Conservation (phyloP, 2,888 invertebrate genomes). For the Biston stratarius region DNA sequence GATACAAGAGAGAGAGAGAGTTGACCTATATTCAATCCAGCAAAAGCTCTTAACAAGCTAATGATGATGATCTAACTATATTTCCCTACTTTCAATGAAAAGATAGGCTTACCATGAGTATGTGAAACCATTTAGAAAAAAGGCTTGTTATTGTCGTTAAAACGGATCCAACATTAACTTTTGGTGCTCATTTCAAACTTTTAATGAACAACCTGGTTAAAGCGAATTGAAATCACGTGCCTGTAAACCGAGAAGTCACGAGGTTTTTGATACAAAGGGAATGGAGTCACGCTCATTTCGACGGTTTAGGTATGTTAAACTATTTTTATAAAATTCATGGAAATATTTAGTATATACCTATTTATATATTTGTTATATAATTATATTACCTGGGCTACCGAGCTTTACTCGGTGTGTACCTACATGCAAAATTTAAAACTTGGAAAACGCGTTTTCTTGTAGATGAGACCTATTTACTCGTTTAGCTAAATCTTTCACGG, state of each 20-base stretch:
- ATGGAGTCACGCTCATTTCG: background rate
- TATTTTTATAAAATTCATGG: background rate
- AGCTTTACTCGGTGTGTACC: too few relatives aligned
- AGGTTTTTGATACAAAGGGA: background rate
- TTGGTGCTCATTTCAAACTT: slow-evolving; percentile 47
- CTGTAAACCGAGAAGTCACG: slow-evolving; percentile 2
- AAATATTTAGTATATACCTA: too few relatives aligned
- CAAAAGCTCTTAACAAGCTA: too few relatives aligned
- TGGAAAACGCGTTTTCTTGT: too few relatives aligned
- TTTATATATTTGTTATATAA: too few relatives aligned
- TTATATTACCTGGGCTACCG: too few relatives aligned
- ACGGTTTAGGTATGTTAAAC: background rate
- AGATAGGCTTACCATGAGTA: background rate
- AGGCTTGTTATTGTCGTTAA: slow-evolving; percentile 22
- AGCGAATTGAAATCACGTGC: slow-evolving; percentile 12
- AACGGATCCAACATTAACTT: slow-evolving; percentile 27
- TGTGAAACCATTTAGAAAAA: slow-evolving; percentile 13
- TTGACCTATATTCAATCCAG: too few relatives aligned
- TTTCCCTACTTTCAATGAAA: background rate
- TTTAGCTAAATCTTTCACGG: too few relatives aligned
- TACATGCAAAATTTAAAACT: too few relatives aligned
- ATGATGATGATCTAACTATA: too few relatives aligned
- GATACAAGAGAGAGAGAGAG: too few relatives aligned
- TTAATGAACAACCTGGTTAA: slow-evolving; percentile 49
- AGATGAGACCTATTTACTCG: too few relatives aligned